Percentiles rank a stretch among this genome's conserved stretches.
These are phyloP conservation scores for Epinephelus malabaricus DNA, from an alignment of 2,797 vertebrate genomes.

Conservation along the genomic window DNA sequence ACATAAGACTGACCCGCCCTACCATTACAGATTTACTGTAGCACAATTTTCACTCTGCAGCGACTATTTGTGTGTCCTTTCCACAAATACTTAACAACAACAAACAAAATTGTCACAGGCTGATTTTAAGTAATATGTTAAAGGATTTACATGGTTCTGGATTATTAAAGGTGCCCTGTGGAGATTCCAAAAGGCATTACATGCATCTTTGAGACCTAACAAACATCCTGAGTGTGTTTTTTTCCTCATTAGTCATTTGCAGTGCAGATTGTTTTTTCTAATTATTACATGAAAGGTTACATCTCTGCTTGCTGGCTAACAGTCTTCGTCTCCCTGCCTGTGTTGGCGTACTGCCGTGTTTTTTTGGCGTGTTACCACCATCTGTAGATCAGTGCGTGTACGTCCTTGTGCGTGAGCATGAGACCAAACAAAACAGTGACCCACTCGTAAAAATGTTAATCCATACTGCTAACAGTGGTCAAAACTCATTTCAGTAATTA, in stretches of 20 bases:
- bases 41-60: not conserved
- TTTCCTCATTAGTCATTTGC: not conserved
- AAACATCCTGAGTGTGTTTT: not conserved
- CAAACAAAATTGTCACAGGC: not conserved
- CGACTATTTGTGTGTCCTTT: not conserved
- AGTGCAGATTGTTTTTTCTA: not conserved
- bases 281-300: not conserved
- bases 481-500: too few species aligned
- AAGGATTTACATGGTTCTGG: not conserved
- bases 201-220: too few species aligned
- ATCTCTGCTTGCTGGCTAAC: not conserved
- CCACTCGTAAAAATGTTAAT: too few species aligned
- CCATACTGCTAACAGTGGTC: too few species aligned
- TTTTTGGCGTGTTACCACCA: too few species aligned
- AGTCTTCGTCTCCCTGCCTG: not conserved
- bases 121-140: not conserved
- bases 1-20: not conserved
- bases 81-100: too few species aligned
- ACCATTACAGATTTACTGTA: not conserved
- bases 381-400: too few species aligned
- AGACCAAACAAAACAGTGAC: too few species aligned
- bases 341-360: too few species aligned
- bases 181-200: not conserved
- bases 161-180: too few species aligned
- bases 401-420: too few species aligned